These are phyloP conservation scores for Manacus vitellinus DNA, from an alignment of 2,113 vertebrate genomes.

Conservation along the genomic window DNA sequence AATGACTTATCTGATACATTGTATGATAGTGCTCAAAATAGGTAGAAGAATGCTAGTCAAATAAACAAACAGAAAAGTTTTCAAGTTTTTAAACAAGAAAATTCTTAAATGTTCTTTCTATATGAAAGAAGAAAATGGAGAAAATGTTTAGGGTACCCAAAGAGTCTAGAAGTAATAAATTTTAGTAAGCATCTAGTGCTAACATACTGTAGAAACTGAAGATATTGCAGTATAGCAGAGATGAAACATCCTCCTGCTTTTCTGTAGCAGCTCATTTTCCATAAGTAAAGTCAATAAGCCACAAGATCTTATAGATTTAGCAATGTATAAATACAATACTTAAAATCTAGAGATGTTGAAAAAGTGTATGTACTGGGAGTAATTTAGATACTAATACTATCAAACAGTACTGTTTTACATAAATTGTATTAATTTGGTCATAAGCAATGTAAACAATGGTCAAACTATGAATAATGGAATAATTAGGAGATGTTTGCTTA, in stretches of 20 bases:
- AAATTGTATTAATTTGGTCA: not conserved
- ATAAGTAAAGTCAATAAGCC: not conserved
- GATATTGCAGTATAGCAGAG: not conserved
- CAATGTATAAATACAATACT: not conserved
- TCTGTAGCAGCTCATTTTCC: not conserved
- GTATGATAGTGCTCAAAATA: accelerated
- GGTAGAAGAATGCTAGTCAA: not conserved
- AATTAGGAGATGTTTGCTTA: not conserved
- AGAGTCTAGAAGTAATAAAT: not conserved
- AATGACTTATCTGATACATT: not conserved
- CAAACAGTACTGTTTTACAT: not conserved
- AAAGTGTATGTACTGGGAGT: not conserved
- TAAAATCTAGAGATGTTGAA: not conserved
- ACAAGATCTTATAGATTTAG: not conserved
- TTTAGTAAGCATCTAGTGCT: not conserved
- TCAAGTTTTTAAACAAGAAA: not conserved
- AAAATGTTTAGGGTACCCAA: not conserved
- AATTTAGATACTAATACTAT: not conserved
- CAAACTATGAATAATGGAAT: not conserved
- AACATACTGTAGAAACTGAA: not conserved
- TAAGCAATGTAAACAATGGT: not conserved
- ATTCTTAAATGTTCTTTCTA: not conserved
- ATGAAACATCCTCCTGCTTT: not conserved
- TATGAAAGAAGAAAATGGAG: not conserved
- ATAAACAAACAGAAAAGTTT: not conserved